Evolutionary conservation across 2,113 vertebrate species (phyloP).

Genomic region (Bostrychus sinensis): DNA sequence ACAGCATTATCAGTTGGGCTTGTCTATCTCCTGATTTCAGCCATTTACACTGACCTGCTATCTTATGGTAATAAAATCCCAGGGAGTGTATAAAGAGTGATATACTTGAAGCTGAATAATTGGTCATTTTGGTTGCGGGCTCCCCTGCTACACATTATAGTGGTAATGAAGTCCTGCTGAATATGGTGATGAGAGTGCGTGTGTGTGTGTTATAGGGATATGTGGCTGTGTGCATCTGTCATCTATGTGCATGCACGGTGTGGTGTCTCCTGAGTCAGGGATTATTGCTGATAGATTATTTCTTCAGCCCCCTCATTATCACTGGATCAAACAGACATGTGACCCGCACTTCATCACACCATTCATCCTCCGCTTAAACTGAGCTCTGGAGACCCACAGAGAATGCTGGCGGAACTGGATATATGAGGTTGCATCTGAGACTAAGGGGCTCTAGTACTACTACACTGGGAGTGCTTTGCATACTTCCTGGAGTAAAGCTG

Average conservation of each 20-base stretch:
- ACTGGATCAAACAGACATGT: conserved; percentile 80
- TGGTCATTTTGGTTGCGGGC: conserved; percentile 77
- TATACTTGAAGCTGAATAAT: conserved; percentile 77
- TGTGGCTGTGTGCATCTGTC: conserved; percentile 70
- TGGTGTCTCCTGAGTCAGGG: conserved; percentile 78
- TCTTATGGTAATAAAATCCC: conserved; percentile 68
- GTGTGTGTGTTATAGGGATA: conserved; percentile 43
- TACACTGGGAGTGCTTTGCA: conserved; percentile 71
- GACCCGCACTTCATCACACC: conserved; percentile 77
- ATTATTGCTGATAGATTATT: conserved; percentile 82
- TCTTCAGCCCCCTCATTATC: conserved; percentile 78
- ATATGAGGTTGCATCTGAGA: conserved; percentile 49
- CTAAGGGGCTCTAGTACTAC: conserved; percentile 54
- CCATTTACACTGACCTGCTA: conserved; percentile 59
- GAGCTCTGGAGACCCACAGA: conserved; percentile 74
- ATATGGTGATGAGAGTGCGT: conserved; percentile 87
- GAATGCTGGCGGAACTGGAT: conserved; percentile 63
- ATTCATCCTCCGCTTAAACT: conserved; percentile 77
- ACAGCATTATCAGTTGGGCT: conserved; percentile 62
- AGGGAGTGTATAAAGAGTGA: conserved; percentile 60
- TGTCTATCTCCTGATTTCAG: conserved; percentile 58
- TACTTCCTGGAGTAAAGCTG: conserved; percentile 56
- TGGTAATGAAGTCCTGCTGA: conserved; percentile 84
- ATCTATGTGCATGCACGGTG: conserved; percentile 47
- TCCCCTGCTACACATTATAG: conserved; percentile 76